Base-by-base conservation (phyloP, 2,797 vertebrate genomes). In the Chelon auratus region DNA sequence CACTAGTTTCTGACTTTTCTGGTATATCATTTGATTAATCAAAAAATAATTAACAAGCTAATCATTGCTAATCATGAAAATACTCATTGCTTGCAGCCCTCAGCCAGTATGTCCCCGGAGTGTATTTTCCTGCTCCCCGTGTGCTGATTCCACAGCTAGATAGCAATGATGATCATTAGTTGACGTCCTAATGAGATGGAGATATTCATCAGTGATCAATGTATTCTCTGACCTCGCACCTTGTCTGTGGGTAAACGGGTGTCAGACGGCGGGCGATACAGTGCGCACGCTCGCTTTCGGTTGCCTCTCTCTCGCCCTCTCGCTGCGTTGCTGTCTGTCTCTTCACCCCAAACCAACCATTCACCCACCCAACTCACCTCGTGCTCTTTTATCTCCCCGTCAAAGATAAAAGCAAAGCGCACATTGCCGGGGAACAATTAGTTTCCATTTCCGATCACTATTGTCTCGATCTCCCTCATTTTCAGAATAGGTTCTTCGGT, bases 141-240 rank as follows among this genome's bases (percentile, higher is more conserved):
- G 60, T 37, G 62, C 75, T 67, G 77, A 85, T 90, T 64, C 58
- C 62, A 45, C 81, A 9, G 62, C 64, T 7, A 72, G 90, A 85
- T 87, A 84, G 51, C 79, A 52, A 66, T 68, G 77, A 80, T 85
- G 69, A 87, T 75, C 81, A 85, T 78, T 81, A 75, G 70, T 68
- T 72, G 75, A 88, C 80, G 30, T 81, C 66, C 82, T 90, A 91
- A 91, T 90, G 86, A 91, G 86, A 72, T 71, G 78, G 52, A 74
- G 91, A 92, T 87, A 80, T 74, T 88, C 79, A 91, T 92, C 89
- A 74, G 77, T 80, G 88, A 90, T 93, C 89, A 75, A 89, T 91
- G 83, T 76, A 74, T 75, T 68, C 81, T 80, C 55, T 82, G 75
- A 71, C 79, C 78, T 79, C 66, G 3, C 78, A 51, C 66, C 62